A percentile compares a stretch with the other conserved stretches of the same genome.
These are phyloP conservation scores for Pachyseris speciosa DNA, from an alignment of 64 coral and sea anemone genomes.

Conservation along the genomic window DNA sequence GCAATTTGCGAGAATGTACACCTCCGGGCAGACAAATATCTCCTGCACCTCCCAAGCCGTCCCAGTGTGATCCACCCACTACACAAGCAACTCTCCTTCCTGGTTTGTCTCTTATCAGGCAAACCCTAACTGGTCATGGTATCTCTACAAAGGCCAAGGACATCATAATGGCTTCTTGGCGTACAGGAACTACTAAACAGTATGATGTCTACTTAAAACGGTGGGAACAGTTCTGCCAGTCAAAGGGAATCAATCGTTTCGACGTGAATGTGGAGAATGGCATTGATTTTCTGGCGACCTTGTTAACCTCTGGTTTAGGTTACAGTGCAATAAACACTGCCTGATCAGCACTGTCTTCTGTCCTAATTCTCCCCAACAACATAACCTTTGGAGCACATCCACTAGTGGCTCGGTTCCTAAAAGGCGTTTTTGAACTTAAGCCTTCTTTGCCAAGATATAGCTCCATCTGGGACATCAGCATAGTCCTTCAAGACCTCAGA, in stretches of 20 bases:
- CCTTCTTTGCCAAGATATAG: slow-evolving; percentile 52
- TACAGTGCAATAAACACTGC: slow-evolving; percentile 70
- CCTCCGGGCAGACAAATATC: neutral
- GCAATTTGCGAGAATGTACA: neutral
- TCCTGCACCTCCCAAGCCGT: neutral
- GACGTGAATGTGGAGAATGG: neutral
- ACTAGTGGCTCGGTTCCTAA: slow-evolving; percentile 33
- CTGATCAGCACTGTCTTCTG: slow-evolving; percentile 43
- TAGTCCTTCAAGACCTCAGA: slow-evolving; percentile 8
- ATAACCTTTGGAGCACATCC: slow-evolving; percentile 45
- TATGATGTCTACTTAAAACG: slow-evolving; percentile 23
- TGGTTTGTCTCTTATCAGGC: slow-evolving; percentile 52
- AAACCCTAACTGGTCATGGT: neutral
- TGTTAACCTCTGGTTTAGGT: slow-evolving; percentile 21
- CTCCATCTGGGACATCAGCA: slow-evolving; percentile 23
- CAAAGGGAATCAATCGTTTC: neutral
- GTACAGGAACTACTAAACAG: slow-evolving; percentile 27
- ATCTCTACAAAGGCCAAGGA: neutral
- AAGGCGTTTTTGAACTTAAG: slow-evolving; percentile 59
- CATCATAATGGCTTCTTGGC: slow-evolving; percentile 51
- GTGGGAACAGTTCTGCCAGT: slow-evolving; percentile 10
- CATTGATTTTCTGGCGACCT: slow-evolving; percentile 40
- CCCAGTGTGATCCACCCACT: neutral
- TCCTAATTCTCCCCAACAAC: neutral
- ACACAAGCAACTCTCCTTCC: slow-evolving; percentile 5